These are phyloP conservation scores for Lytechinus variegatus DNA, from an alignment of 35 echinoderm and acorn worm genomes.

Conservation along the genomic window DNA sequence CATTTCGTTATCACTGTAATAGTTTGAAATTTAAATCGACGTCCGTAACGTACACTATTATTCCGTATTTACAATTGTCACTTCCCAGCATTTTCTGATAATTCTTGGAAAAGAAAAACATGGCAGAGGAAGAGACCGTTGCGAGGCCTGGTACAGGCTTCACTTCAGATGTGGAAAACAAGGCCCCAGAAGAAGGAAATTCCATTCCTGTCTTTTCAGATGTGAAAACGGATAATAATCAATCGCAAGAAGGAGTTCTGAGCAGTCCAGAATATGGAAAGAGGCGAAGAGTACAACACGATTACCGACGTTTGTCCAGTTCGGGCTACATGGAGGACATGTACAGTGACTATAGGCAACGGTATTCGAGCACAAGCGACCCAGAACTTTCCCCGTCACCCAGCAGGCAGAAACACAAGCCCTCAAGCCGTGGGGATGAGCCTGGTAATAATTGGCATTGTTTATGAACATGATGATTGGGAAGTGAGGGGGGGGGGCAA, in stretches of 20 bases:
- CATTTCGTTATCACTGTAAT: background rate
- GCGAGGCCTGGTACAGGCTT: constrained; percentile 25
- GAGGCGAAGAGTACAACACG: constrained; percentile 86
- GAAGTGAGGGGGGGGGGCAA: background rate
- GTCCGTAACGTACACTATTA: too few species aligned
- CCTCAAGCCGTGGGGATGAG: background rate
- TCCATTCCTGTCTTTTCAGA: constrained; percentile 39
- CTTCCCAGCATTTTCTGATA: background rate
- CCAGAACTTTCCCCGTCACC: constrained; percentile 86
- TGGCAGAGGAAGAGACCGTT: background rate
- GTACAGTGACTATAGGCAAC: constrained; percentile 87
- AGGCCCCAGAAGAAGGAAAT: constrained; percentile 53
- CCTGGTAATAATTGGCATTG: background rate
- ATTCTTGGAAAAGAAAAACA: background rate
- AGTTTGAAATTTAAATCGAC: background rate
- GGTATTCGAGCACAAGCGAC: constrained; percentile 95
- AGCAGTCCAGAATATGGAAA: constrained; percentile 82
- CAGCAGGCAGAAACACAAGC: constrained; percentile 47
- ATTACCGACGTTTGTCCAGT: constrained; percentile 95
- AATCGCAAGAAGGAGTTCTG: constrained; percentile 51
- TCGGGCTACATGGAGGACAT: constrained; percentile 93
- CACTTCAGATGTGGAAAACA: constrained; percentile 73
- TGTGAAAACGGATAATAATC: constrained; percentile 54
- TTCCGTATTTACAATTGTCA: background rate
- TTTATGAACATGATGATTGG: background rate